phyloP scores from a whole-genome alignment of 2,888 invertebrate species.

The Helicoverpa assulta region DNA sequence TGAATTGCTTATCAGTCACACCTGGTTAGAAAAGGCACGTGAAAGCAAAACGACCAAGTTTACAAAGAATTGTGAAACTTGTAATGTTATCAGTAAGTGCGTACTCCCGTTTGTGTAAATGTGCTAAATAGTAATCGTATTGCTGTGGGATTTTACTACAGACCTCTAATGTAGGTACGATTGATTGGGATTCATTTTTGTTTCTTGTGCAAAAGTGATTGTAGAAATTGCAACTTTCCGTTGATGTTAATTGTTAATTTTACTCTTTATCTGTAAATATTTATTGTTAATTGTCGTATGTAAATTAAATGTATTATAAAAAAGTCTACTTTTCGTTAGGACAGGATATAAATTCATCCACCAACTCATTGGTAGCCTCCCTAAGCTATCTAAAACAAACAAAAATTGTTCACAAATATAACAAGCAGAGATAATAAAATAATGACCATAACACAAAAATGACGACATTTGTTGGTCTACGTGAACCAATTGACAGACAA shows the following conservation, averaged over 20 bases:
- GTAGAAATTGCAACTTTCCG: too few species aligned
- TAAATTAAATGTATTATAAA: too few species aligned
- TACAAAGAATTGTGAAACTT: slow-evolving; percentile 20
- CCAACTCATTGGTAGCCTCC: too few species aligned
- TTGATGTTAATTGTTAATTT: too few species aligned
- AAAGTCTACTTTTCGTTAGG: too few species aligned
- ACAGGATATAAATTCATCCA: too few species aligned
- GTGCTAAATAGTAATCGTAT: slow-evolving; percentile 1
- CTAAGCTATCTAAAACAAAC: not conserved
- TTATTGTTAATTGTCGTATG: too few species aligned
- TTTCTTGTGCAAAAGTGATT: too few species aligned
- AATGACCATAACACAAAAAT: not conserved
- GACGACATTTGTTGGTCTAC: slow-evolving; percentile 16
- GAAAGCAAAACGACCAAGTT: slow-evolving; percentile 22
- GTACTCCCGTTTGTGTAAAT: slow-evolving; percentile 13
- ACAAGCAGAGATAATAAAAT: not conserved
- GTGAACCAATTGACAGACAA: slow-evolving; percentile 74
- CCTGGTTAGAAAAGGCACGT: slow-evolving; percentile 18
- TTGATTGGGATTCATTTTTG: not conserved
- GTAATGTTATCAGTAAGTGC: slow-evolving; percentile 23
- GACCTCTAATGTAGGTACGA: not conserved
- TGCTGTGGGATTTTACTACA: slow-evolving; percentile 3
- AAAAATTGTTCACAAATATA: too few species aligned
- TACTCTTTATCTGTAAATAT: too few species aligned
- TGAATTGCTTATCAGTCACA: slow-evolving; percentile 32